Evolutionary conservation across 1,140 invertebrate species (phyloP).

Genomic region (Delia radicum): DNA sequence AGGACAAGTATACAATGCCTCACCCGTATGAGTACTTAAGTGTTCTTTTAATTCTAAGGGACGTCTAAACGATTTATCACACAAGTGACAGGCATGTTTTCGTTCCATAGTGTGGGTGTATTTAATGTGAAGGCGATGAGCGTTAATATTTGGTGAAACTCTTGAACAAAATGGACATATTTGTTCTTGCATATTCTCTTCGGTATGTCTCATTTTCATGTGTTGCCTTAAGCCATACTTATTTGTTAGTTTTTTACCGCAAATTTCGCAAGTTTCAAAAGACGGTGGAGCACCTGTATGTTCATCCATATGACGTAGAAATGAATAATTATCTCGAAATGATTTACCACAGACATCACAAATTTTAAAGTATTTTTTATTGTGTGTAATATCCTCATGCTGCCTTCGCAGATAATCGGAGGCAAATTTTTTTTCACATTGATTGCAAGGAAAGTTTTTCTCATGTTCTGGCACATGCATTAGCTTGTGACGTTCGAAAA

Average conservation of each 20-base stretch:
- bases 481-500: not conserved
- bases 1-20: conserved; percentile 45
- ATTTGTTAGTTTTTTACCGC: conserved; percentile 49
- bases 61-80: conserved; percentile 45
- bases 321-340: conserved; percentile 36
- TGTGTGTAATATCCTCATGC: conserved; percentile 43
- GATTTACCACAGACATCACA: conserved; percentile 51
- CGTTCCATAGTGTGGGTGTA: conserved; percentile 45
- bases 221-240: conserved; percentile 46
- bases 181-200: conserved; percentile 34
- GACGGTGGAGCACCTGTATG: conserved; percentile 29
- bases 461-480: conserved; percentile 12
- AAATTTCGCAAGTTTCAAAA: conserved; percentile 39
- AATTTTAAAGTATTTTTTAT: conserved; percentile 44
- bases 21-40: conserved; percentile 48
- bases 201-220: conserved; percentile 44
- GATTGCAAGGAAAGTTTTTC: not conserved
- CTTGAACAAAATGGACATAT: conserved; percentile 46
- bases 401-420: conserved; percentile 44
- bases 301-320: conserved; percentile 44
- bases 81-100: conserved; percentile 45
- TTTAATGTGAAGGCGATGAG: conserved; percentile 46
- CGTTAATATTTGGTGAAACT: conserved; percentile 47
- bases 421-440: conserved; percentile 27
- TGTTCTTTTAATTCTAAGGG: conserved; percentile 40